A percentile compares a stretch with the other conserved stretches of the same genome.
Conservation (phyloP, 2,888 invertebrate species). For the Petrolisthes manimaculis region DNA sequence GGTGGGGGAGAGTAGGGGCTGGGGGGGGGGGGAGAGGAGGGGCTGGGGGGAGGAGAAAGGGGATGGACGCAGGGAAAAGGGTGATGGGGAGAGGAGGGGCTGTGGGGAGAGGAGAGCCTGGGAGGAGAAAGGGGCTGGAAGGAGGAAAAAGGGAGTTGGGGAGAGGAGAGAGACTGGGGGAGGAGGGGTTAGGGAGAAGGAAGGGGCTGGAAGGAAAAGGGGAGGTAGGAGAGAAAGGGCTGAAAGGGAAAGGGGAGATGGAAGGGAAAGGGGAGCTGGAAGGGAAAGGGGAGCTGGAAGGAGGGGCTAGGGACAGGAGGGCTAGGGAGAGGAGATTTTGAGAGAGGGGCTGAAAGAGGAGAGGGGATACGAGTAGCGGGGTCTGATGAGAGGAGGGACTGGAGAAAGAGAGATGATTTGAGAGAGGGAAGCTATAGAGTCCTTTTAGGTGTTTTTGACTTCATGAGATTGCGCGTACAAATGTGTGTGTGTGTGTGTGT, state of each 20-base stretch:
- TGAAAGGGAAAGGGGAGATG: neutral
- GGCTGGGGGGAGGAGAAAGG: neutral
- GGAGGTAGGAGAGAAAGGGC: neutral
- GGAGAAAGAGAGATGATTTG: neutral
- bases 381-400: neutral
- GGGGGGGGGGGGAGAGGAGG: neutral
- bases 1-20: slow-evolving; percentile 3
- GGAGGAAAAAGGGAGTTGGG: neutral
- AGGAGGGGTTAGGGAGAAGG: neutral
- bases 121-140: neutral
- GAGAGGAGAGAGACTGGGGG: neutral
- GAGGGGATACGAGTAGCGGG: neutral
- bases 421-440: neutral
- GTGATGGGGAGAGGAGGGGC: neutral
- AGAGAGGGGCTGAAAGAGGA: neutral
- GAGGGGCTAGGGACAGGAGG: neutral
- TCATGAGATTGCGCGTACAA: neutral
- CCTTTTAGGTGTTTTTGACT: neutral
- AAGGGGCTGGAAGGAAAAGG: neutral
- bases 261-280: neutral
- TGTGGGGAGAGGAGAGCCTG: neutral
- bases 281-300: neutral
- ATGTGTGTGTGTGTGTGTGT: neutral
- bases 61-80: slow-evolving; percentile 2
- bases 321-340: neutral